Percentiles rank a stretch among this genome's conserved stretches.
Conservation (phyloP, 2,888 invertebrate genomes). For the Himalopsyche kuldschensis region DNA sequence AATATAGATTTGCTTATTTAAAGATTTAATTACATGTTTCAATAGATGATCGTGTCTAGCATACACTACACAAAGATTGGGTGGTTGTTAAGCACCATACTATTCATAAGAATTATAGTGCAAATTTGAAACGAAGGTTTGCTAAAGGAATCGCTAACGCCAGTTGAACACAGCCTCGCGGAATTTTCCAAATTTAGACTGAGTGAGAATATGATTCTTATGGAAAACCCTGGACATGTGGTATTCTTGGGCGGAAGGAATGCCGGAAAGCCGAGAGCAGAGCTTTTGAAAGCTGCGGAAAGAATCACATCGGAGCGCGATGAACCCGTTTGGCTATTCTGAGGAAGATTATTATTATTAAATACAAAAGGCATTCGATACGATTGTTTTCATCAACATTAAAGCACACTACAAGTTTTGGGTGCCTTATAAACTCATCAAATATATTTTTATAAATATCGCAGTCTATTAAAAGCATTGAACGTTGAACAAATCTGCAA, state of each 20-base stretch:
- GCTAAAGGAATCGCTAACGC: not conserved
- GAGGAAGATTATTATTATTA: not conserved
- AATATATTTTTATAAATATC: too few relatives aligned
- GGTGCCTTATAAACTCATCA: too few relatives aligned
- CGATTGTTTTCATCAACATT: not conserved
- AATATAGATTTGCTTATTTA: too few relatives aligned
- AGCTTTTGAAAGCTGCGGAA: not conserved
- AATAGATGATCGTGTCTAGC: too few relatives aligned
- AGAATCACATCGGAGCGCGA: not conserved
- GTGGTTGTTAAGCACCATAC: too few relatives aligned
- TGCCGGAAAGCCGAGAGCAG: not conserved
- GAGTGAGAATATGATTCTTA: not conserved
- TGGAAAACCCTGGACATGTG: not conserved
- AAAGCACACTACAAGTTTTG: too few relatives aligned
- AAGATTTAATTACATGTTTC: too few relatives aligned
- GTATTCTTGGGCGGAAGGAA: not conserved
- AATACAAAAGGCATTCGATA: not conserved
- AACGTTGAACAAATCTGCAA: too few relatives aligned
- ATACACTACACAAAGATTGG: too few relatives aligned
- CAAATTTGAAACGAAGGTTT: not conserved
- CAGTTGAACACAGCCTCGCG: not conserved
- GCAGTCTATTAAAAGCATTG: too few relatives aligned
- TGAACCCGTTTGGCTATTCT: not conserved
- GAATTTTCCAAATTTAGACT: not conserved
- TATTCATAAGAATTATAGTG: too few relatives aligned